Evolutionary conservation across 2,888 invertebrate genomes (phyloP), one percentile per base, ranked within the genome.

Genomic region (Oasisia sp.): DNA sequence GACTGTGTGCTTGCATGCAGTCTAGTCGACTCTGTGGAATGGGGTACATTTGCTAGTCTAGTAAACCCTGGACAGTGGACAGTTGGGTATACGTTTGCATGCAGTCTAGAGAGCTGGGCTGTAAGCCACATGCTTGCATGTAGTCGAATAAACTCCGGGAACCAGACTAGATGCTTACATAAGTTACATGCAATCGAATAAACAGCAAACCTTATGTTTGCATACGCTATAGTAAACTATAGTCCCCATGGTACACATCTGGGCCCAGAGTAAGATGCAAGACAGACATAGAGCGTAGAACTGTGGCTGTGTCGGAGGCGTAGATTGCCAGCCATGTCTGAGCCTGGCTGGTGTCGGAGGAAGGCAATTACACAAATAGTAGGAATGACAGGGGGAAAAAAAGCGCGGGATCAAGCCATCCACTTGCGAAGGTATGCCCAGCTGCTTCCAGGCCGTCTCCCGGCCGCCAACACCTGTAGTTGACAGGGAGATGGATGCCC

Each of bases 341-440:
- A 38, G 38, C 38, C 38, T 1, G 4, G 56, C 56, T 27, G 19
- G 74, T 74, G 74, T 74, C 19, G 74, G 74, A 27, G 74, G 74
- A 74, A 74, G 74, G 74, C 74, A 74, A 74, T 74, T 74, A 74
- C 74, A 74, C 74, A 74, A 74, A 74, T 74, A 74, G 74, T 74
- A 74, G 74, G 74, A 74, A 74, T 74, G 74, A 74, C 19, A 74
- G 74, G 38, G n/a, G n/a, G n/a, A n/a, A 74, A 74, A 74, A 74
- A 74, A 74, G 27, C 74, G 27, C 50, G 27, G 74, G 74, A 74
- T 74, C 74, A 74, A 74, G 74, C 74, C 74, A 74, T 74, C n/a
- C 19, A 27, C 74, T 74, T 74, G 74, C 27, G 74, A 74, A 74
- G 74, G 74, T 74, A 74, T 74, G 14, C 27, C 19, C 74, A 74